Evolutionary conservation across 2,113 vertebrate species (phyloP).

Genomic region (Oncorhynchus clarkii): DNA sequence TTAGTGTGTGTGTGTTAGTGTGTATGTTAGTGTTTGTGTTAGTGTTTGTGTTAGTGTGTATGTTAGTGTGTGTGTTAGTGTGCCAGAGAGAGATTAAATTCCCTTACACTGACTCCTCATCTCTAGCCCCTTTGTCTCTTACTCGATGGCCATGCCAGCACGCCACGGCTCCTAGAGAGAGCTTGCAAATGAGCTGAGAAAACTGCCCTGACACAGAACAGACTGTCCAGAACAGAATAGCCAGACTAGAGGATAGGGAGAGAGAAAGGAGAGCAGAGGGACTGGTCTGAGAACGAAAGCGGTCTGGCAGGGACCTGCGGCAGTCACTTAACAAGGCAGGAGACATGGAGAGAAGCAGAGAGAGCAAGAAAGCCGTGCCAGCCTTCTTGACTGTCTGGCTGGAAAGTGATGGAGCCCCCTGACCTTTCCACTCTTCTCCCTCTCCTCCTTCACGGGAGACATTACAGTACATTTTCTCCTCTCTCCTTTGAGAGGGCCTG

Average conservation of each 20-base stretch:
- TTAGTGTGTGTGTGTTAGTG: too few species aligned
- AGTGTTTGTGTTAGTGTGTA: too few species aligned
- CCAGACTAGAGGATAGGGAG: conserved; percentile 11
- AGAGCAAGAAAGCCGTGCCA: neutral
- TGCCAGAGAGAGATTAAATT: conserved; percentile 11
- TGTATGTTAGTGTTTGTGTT: too few species aligned
- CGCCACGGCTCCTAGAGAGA: neutral
- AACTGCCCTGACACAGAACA: neutral
- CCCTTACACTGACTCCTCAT: conserved; percentile 9
- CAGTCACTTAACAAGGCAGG: conserved; percentile 45
- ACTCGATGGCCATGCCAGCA: conserved; percentile 11
- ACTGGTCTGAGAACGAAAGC: conserved; percentile 21
- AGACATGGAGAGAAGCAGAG: neutral
- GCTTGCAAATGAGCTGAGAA: conserved; percentile 26
- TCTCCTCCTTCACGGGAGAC: conserved; percentile 47
- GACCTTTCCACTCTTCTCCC: conserved; percentile 17
- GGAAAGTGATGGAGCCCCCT: conserved; percentile 38
- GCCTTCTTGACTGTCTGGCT: conserved; percentile 18
- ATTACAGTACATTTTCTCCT: conserved; percentile 42
- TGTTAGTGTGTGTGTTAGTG: neutral
- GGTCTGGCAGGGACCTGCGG: conserved; percentile 37
- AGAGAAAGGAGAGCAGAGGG: conserved; percentile 19
- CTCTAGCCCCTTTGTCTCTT: conserved; percentile 14
- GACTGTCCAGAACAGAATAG: conserved; percentile 13
- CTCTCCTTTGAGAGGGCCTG: neutral